Evolutionary conservation across 2,113 vertebrate species (phyloP).

Genomic region (Blennius ocellaris): DNA sequence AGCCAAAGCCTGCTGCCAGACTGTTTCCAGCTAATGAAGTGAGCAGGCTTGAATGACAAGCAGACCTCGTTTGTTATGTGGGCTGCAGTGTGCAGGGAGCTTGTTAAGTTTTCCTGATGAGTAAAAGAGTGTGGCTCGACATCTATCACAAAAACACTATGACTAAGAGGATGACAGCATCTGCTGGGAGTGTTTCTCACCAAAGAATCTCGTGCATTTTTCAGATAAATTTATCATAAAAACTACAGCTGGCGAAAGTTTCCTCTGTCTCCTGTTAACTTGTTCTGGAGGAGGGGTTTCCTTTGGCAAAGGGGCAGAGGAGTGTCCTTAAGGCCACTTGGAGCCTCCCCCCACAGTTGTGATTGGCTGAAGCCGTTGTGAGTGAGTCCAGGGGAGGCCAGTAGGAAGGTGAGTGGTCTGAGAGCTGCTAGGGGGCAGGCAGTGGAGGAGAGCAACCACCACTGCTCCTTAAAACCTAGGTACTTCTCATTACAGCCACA

Average conservation of each 20-base stretch:
- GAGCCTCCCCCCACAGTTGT: conserved; percentile 66
- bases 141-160: conserved; percentile 3
- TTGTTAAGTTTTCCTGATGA: conserved; percentile 11
- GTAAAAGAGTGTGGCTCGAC: conserved; percentile 12
- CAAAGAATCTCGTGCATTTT: conserved; percentile 19
- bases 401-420: conserved; percentile 79
- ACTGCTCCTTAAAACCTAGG: conserved; percentile 80
- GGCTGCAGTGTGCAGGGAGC: conserved; percentile 9
- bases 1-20: conserved; percentile 14
- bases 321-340: conserved; percentile 58
- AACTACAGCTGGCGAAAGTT: conserved; percentile 29
- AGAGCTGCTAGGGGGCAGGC: conserved; percentile 79
- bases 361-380: conserved; percentile 74
- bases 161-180: conserved; percentile 21
- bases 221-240: conserved; percentile 12
- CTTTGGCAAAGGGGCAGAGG: conserved; percentile 61
- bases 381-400: conserved; percentile 76
- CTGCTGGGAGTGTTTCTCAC: conserved; percentile 9
- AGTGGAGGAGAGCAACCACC: conserved; percentile 68
- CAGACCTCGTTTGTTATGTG: conserved; percentile 31
- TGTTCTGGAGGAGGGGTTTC: conserved; percentile 63
- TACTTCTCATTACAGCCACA: conserved; percentile 75
- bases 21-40: conserved; percentile 50
- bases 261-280: conserved; percentile 38
- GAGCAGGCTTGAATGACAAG: conserved; percentile 38